Base-by-base conservation (phyloP, 2,113 vertebrate species). In the Solea senegalensis region DNA sequence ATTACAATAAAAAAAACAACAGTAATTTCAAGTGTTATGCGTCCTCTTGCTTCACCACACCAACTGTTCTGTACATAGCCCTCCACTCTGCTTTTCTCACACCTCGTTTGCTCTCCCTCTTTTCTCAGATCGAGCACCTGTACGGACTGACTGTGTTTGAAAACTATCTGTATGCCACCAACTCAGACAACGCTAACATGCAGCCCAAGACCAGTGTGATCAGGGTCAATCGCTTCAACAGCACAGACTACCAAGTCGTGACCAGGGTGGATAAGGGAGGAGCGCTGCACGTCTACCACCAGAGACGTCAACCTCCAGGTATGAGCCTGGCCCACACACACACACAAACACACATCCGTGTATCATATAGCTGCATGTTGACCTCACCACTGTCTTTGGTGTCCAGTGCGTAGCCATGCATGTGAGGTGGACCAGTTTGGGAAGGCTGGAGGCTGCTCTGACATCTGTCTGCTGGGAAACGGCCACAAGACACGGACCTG, bases 131-230 rank as follows among this genome's bases (percentile, higher is more conserved):
- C 0, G 97, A 98, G 5, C 97, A 98, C 75, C 93, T 99, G 41
- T 99, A 98, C 0, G 96, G 96, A 1, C 91, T 98, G 78, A 98
- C 97, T 0, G 97, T 98, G 44, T 99, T 98, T 0, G 97, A 98
- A 94, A 99, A 99, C 78, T 99, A 98, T 67, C 94, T 99, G 46
- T 99, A 99, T 0, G 97, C 97, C 91, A 99, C 97, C 87, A 99
- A 99, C 86, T 98, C 97, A 0, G 97, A 99, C 94, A 98, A 96
- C 0, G 95, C 95, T 76, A 98, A 99, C 7, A 92, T 96, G 74
- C 97, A 98, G 93, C 97, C 97, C 65, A 99, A 99, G 85, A 99
- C 96, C 8, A 99, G 97, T 0, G 97, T 99, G 82, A 97, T 99
- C 89, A 92, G 95, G 0, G 95, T 99, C 54, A 99, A 99, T 84